Evolutionary conservation across 2,797 vertebrate species (phyloP), one percentile per base, ranked within the genome.

Genomic region (Anomalospiza imberbis): DNA sequence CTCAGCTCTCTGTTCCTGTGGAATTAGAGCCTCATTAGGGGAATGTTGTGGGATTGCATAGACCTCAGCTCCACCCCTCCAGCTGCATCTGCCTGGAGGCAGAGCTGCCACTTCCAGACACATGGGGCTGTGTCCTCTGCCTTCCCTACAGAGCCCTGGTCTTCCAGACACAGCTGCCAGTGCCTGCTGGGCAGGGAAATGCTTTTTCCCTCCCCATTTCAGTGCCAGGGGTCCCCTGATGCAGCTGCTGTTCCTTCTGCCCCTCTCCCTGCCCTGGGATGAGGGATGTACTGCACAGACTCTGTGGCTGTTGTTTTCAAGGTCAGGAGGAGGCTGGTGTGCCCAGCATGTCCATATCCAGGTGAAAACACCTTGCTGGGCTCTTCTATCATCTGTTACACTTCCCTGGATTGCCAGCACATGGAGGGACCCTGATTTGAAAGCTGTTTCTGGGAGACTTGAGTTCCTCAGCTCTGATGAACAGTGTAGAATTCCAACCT

Each of bases 1-100:
- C 40, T 51, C 19, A 16, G 45, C 36, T 71, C 71, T 44, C 15
- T 14, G 42, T 29, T 76, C 84, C 93, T 2, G 22, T 3, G 2
- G 34, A 81, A 21, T 58, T 72, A 65, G 53, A 95, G 50, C 73
- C 79, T 94, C 83, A 7, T 76, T 71, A 85, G 24, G 18, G 88
- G 47, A 60, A 47, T 36, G 72, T 17, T 70, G 73, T 21, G 81
- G 94, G 73, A 55, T 45, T 63, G 51, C 6, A 5, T 14, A 48
- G 80, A 84, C 79, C 76, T 91, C 66, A 31, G 84, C 79, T 78
- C 91, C 86, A 60, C 54, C 72, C 68, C 88, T 70, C 80, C 93
- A 80, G 89, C 91, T 94, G 83, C 79, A 38, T 82, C 87, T 66
- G 66, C 66, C 73, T 68, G 76, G 38, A 87, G 86, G 32, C 61